These are phyloP conservation scores for Megatriorchis doriae DNA, from an alignment of 2,113 vertebrate genomes.

Conservation along the genomic window DNA sequence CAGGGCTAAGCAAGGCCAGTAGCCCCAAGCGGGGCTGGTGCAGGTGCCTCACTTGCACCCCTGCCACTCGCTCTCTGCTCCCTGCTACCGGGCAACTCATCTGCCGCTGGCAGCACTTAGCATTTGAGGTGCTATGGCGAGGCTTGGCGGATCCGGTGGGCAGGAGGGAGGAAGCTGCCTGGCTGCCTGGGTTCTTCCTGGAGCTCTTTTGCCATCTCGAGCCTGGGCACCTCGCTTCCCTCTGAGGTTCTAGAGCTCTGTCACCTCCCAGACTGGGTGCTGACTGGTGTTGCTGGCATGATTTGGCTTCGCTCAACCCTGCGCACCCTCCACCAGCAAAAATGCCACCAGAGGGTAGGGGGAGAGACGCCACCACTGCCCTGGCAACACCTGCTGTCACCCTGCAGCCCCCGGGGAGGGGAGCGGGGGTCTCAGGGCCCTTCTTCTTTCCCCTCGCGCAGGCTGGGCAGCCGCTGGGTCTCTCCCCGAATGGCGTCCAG, in stretches of 20 bases:
- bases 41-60: too few species aligned
- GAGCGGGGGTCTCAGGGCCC: not conserved
- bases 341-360: rapidly evolving
- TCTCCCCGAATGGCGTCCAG: not conserved
- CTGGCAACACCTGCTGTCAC: not conserved
- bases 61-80: not conserved
- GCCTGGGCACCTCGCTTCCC: not conserved
- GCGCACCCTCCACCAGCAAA: rapidly evolving
- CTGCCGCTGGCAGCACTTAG: rapidly evolving
- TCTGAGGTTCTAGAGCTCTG: not conserved
- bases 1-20: rapidly evolving
- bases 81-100: not conserved
- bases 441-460: not conserved
- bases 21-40: rapidly evolving
- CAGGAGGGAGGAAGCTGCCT: rapidly evolving
- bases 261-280: not conserved
- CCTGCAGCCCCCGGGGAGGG: not conserved
- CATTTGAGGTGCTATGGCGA: rapidly evolving
- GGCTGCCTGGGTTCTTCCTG: not conserved
- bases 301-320: not conserved
- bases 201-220: not conserved
- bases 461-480: not conserved
- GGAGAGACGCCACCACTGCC: not conserved
- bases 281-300: not conserved
- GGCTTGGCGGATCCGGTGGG: rapidly evolving